phyloP scores from a whole-genome alignment of 2,888 invertebrate genomes.

The Alloscopus bannaensis region DNA sequence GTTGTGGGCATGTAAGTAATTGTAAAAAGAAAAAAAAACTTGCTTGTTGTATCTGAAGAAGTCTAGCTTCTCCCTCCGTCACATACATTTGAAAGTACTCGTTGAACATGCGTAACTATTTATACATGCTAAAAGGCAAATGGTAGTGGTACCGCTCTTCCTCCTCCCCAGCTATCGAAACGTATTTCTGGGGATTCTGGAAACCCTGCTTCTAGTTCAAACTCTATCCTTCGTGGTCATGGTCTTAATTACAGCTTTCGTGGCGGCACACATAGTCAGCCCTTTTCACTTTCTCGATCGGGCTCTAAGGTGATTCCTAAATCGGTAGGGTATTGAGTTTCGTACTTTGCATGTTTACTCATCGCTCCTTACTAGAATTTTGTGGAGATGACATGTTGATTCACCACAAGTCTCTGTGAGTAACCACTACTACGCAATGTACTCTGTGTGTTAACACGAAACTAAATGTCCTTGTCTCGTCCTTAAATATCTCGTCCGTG shows the following conservation, averaged over 20 bases:
- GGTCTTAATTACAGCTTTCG: constrained; percentile 57
- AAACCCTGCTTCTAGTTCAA: constrained; percentile 59
- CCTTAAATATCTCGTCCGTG: too few species aligned
- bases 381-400: too few species aligned
- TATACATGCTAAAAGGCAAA: constrained; percentile 48
- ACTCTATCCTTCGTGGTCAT: constrained; percentile 55
- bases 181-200: constrained; percentile 52
- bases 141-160: constrained; percentile 54
- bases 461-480: too few species aligned
- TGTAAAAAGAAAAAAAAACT: constrained; percentile 12
- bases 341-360: background rate
- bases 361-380: background rate
- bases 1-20: constrained; percentile 54
- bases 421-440: too few species aligned
- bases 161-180: constrained; percentile 51
- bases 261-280: constrained; percentile 49
- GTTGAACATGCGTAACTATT: constrained; percentile 27
- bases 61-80: constrained; percentile 7
- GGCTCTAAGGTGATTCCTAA: constrained; percentile 57
- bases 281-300: constrained; percentile 50
- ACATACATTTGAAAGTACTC: constrained; percentile 1
- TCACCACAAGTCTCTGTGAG: too few species aligned
- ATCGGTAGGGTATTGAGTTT: constrained; percentile 70
- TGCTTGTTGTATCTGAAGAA: constrained; percentile 22
- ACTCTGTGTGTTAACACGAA: too few species aligned